These are phyloP conservation scores for Pseudolaguvia tuberculata DNA, from an alignment of 2,113 vertebrate species.

Conservation along the genomic window DNA sequence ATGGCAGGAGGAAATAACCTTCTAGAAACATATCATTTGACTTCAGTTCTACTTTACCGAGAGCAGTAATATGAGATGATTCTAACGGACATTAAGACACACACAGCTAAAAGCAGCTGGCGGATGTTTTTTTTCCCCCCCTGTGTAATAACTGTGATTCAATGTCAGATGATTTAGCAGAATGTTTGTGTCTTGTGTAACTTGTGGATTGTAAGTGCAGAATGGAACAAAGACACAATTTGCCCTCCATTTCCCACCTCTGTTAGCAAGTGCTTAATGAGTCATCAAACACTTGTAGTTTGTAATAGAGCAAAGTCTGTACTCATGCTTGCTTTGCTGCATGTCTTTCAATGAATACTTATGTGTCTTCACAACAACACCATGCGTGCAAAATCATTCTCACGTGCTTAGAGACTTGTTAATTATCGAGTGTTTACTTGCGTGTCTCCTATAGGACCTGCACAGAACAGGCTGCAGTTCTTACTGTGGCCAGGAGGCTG, in stretches of 20 bases:
- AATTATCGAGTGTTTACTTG: neutral
- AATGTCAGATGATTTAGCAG: conserved; percentile 28
- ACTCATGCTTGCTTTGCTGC: neutral
- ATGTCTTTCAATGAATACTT: neutral
- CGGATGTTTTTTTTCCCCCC: too few species aligned
- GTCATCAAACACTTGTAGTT: conserved; percentile 25
- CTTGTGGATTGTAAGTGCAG: conserved; percentile 47
- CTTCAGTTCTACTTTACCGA: too few species aligned
- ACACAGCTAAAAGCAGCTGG: neutral
- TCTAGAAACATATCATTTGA: neutral
- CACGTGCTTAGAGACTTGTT: neutral
- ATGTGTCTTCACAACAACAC: neutral
- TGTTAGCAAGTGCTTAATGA: conserved; percentile 34
- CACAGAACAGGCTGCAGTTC: conserved; percentile 85
- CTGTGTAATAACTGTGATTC: conserved; percentile 22
- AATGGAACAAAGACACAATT: conserved; percentile 48
- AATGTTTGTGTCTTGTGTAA: conserved; percentile 54
- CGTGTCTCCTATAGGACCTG: conserved; percentile 55
- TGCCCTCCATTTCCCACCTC: conserved; percentile 10
- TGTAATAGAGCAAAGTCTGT: conserved; percentile 42
- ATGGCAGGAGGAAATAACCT: too few species aligned
- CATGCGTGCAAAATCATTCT: neutral
- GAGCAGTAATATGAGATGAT: neutral
- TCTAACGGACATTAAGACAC: neutral
- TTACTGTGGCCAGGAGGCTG: conserved; percentile 85